Conservation (phyloP, 2,888 invertebrate species). For the Odontothrips loti region DNA sequence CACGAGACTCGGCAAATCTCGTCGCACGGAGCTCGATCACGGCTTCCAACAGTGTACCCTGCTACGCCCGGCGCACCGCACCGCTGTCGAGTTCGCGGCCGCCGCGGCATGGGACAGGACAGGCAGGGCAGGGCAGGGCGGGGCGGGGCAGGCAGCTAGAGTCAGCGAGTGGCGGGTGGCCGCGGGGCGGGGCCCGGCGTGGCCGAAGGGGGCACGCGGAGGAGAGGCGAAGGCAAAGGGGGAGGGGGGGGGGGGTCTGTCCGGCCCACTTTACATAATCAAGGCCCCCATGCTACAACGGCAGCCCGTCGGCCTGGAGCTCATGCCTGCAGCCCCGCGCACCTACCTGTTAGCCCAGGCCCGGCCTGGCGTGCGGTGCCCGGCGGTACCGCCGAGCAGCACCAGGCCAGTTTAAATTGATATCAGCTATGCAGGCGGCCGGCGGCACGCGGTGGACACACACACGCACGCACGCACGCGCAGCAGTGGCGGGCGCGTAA, state of each 20-base stretch:
- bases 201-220: not conserved
- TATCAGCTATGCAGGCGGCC: too few relatives aligned
- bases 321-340: not conserved
- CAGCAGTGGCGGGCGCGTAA: not conserved
- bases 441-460: not conserved
- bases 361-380: too few relatives aligned
- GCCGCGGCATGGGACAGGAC: not conserved
- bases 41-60: too few relatives aligned
- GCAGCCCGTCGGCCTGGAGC: not conserved
- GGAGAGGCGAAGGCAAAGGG: not conserved
- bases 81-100: not conserved
- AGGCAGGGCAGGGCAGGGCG: too few relatives aligned
- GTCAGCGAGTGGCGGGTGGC: not conserved
- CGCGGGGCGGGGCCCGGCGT: not conserved
- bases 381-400: too few relatives aligned
- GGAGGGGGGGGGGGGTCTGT: too few relatives aligned
- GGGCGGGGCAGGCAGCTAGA: not conserved
- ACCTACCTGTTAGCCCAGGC: not conserved
- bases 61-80: not conserved
- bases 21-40: too few relatives aligned
- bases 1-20: too few relatives aligned
- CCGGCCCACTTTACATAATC: not conserved
- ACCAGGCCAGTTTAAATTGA: too few relatives aligned
- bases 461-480: not conserved
- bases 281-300: not conserved